phyloP scores from a whole-genome alignment of 1,140 invertebrate species.

The Drosophila kohkoa region DNA sequence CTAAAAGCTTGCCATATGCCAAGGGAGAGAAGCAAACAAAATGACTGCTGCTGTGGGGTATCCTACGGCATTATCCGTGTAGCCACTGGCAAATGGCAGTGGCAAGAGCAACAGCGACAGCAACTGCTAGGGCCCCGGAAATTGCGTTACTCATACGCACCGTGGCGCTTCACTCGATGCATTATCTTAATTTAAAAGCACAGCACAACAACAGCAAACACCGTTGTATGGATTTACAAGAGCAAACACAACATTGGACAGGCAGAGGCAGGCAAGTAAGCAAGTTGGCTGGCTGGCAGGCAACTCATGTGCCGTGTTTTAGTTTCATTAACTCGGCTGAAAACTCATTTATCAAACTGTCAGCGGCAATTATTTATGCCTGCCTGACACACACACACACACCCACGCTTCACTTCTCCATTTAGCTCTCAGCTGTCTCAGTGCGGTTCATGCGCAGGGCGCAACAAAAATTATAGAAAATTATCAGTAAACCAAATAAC shows the following conservation, averaged over 20 bases:
- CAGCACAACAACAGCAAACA: slow-evolving; percentile 22
- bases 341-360: slow-evolving; percentile 80
- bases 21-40: not conserved
- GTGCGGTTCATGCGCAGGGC: slow-evolving; percentile 34
- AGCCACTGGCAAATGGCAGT: slow-evolving; percentile 54
- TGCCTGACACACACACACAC: not conserved
- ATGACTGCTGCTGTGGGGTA: not conserved
- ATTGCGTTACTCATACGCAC: slow-evolving; percentile 78
- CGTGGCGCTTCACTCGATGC: slow-evolving; percentile 56
- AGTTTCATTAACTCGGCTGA: slow-evolving; percentile 77
- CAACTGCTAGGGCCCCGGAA: slow-evolving; percentile 39
- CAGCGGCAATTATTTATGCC: slow-evolving; percentile 77
- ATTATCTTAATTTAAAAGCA: slow-evolving; percentile 80
- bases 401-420: not conserved
- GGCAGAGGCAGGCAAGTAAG: not conserved
- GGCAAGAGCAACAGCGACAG: slow-evolving; percentile 3
- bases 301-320: slow-evolving; percentile 67
- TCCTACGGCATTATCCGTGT: not conserved
- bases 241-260: slow-evolving; percentile 22
- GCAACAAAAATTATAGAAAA: slow-evolving; percentile 65
- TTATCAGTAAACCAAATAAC: slow-evolving; percentile 43
- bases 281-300: slow-evolving; percentile 6
- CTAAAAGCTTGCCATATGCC: slow-evolving; percentile 65
- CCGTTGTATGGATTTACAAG: not conserved
- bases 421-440: not conserved